Evolutionary conservation across 1,140 invertebrate genomes (phyloP).

Genomic region (Hyles euphorbiae): DNA sequence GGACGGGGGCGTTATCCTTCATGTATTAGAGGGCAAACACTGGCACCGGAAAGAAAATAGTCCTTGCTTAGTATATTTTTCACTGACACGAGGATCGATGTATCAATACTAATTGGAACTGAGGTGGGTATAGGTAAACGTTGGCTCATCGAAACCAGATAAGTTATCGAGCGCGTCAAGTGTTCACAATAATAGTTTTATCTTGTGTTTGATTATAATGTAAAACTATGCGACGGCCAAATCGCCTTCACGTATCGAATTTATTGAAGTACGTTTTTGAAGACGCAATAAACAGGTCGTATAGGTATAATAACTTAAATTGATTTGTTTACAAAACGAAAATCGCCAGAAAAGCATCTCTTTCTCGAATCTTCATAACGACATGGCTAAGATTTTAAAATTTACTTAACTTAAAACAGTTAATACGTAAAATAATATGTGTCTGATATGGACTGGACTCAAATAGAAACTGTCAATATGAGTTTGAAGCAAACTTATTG

Average conservation of each 20-base stretch:
- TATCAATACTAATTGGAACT: constrained; percentile 4
- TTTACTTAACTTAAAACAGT: no score
- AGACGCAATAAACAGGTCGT: neutral
- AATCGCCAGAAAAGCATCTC: no score
- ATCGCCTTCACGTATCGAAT: neutral
- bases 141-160: constrained; percentile 23
- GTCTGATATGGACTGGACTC: no score
- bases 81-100: constrained; percentile 1
- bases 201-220: constrained; percentile 30
- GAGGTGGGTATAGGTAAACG: constrained; percentile 2
- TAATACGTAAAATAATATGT: no score
- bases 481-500: no score
- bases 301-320: no score
- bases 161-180: constrained; percentile 35
- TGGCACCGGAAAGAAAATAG: no score
- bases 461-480: no score
- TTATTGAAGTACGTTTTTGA: neutral
- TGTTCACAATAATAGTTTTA: constrained; percentile 37
- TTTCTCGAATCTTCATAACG: no score
- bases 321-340: neutral
- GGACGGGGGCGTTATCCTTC: no score
- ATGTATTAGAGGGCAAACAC: no score
- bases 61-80: neutral
- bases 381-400: no score
- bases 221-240: constrained; percentile 1